Evolutionary conservation across 2,797 vertebrate genomes (phyloP).

Genomic region (Chiroxiphia lanceolata): DNA sequence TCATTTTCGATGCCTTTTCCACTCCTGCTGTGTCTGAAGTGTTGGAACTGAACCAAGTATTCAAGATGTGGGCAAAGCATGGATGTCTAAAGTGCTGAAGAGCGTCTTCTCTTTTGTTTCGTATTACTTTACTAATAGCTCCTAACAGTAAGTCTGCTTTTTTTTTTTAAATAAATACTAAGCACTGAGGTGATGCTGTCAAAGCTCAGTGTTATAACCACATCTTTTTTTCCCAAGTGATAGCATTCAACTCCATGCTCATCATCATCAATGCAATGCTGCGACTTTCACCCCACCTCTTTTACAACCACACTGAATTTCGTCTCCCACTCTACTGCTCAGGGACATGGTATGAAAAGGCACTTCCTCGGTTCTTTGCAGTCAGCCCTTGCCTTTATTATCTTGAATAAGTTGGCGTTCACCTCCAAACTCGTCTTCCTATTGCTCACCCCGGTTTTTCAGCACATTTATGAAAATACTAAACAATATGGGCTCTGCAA

Average conservation of each 20-base stretch:
- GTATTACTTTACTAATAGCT: conserved; percentile 32
- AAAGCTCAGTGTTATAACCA: not conserved
- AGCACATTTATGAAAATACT: not conserved
- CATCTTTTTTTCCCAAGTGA: not conserved
- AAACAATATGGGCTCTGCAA: not conserved
- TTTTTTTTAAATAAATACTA: not conserved
- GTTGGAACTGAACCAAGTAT: conserved; percentile 31
- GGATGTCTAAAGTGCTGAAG: conserved; percentile 35
- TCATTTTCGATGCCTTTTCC: conserved; percentile 35
- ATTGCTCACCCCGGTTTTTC: not conserved
- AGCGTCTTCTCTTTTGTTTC: conserved; percentile 42
- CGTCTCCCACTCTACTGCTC: not conserved
- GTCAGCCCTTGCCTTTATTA: not conserved
- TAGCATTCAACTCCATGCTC: not conserved
- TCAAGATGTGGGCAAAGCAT: conserved; percentile 34
- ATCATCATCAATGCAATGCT: not conserved
- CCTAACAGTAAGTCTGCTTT: not conserved
- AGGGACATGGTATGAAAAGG: not conserved
- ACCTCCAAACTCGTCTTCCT: not conserved
- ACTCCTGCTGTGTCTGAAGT: conserved; percentile 44
- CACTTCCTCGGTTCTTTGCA: not conserved
- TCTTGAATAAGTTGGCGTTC: conserved; percentile 4
- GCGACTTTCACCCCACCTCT: not conserved
- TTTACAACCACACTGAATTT: not conserved
- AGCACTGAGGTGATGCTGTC: conserved; percentile 21